A percentile compares a stretch with the other conserved stretches of the same genome.
Conservation (phyloP, 2,113 vertebrate genomes). For the Gnathonemus longibarbis region DNA sequence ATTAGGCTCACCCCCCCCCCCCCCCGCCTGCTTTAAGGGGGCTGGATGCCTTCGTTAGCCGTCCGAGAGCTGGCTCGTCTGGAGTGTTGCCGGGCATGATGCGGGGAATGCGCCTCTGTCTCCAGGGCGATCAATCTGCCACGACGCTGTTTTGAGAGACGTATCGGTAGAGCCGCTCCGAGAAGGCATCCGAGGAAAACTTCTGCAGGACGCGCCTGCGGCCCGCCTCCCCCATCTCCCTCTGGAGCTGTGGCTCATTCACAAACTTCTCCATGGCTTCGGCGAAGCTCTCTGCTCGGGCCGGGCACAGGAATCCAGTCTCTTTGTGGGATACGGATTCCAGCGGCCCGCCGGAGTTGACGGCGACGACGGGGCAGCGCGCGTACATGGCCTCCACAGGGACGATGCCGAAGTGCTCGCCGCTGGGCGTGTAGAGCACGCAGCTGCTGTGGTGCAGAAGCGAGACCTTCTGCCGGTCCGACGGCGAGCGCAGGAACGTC, state of each 20-base stretch:
- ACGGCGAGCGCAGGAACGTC: constrained; percentile 84
- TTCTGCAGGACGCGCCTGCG: constrained; percentile 72
- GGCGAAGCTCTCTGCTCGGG: constrained; percentile 71
- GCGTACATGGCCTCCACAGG: constrained; percentile 95
- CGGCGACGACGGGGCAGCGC: constrained; percentile 82
- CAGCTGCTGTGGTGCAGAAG: constrained; percentile 68
- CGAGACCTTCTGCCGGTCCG: constrained; percentile 78
- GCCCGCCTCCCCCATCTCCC: constrained; percentile 80
- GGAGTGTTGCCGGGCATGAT: constrained; percentile 53
- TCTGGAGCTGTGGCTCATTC: constrained; percentile 68
- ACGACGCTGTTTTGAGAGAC: constrained; percentile 64
- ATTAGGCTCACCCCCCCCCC: constrained; percentile 37
- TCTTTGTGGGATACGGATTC: constrained; percentile 76
- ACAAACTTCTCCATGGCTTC: constrained; percentile 81
- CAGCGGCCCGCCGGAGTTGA: constrained; percentile 87
- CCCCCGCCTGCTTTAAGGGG: constrained; percentile 48
- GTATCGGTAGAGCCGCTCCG: constrained; percentile 74
- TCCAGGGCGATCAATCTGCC: background rate
- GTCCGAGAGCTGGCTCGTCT: constrained; percentile 50
- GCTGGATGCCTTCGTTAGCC: constrained; percentile 45
- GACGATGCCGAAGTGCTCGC: constrained; percentile 95
- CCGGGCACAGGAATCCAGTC: constrained; percentile 84
- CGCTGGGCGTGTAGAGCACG: constrained; percentile 91
- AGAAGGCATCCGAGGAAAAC: constrained; percentile 84
- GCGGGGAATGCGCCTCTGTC: constrained; percentile 35